These are phyloP conservation scores for Pseudomyrmex concolor DNA, from an alignment of 1,140 invertebrate species.

Conservation along the genomic window DNA sequence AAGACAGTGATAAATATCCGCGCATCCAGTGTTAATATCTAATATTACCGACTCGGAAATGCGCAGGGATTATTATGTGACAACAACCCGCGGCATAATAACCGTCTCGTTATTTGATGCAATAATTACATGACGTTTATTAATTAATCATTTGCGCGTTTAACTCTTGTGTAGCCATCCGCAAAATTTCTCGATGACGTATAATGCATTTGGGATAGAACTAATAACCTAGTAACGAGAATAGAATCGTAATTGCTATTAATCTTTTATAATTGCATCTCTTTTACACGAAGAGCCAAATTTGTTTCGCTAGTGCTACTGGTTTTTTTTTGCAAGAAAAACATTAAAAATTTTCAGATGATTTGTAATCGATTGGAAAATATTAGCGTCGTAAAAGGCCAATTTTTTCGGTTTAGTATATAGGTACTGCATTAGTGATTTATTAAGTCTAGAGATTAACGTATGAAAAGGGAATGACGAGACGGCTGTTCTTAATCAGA, in stretches of 20 bases:
- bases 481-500: constrained; percentile 29
- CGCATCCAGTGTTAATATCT: constrained; percentile 38
- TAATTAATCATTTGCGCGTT: constrained; percentile 52
- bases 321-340: not conserved
- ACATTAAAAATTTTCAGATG: constrained; percentile 18
- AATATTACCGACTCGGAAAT: constrained; percentile 42
- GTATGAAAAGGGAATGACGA: constrained; percentile 29
- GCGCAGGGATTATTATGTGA: constrained; percentile 39
- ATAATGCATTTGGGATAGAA: constrained; percentile 9
- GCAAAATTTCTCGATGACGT: constrained; percentile 10
- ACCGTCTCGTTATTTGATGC: constrained; percentile 46
- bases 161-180: constrained; percentile 41
- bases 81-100: constrained; percentile 45
- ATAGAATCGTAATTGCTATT: not conserved
- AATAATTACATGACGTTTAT: constrained; percentile 52
- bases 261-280: constrained; percentile 1
- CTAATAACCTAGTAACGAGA: not conserved
- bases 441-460: not conserved
- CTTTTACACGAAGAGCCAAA: not conserved
- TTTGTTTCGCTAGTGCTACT: not conserved
- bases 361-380: constrained; percentile 25
- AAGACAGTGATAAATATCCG: constrained; percentile 12
- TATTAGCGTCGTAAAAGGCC: not conserved
- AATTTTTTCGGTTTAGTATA: too few relatives aligned
- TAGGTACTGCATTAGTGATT: not conserved